Evolutionary conservation across 2,797 vertebrate species (phyloP).

Genomic region (Cynopterus sphinx): DNA sequence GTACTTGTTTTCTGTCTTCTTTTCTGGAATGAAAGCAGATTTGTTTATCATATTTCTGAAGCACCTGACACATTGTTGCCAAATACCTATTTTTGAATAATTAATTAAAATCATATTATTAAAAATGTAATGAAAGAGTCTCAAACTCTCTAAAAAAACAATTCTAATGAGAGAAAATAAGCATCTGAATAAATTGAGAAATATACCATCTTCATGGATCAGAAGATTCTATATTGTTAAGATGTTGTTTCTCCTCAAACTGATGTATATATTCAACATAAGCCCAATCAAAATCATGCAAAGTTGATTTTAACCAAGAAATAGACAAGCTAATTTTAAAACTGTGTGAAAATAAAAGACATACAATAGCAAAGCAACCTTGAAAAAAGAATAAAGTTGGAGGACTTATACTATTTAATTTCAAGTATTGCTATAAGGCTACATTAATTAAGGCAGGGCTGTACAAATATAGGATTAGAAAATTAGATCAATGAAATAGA

Average conservation of each 20-base stretch:
- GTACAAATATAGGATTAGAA: background rate
- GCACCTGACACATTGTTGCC: background rate
- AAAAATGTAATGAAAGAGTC: background rate
- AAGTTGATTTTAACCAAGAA: background rate
- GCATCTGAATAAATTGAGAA: background rate
- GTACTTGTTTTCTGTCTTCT: background rate
- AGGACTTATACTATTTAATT: background rate
- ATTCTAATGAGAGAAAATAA: background rate
- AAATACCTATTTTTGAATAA: background rate
- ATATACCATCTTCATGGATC: background rate
- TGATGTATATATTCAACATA: background rate
- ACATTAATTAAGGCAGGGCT: background rate
- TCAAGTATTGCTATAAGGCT: background rate
- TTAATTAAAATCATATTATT: constrained; percentile 1
- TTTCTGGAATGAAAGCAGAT: background rate
- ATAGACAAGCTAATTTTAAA: background rate
- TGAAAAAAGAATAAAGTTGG: background rate
- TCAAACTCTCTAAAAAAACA: background rate
- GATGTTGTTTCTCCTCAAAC: background rate
- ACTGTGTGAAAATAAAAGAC: background rate
- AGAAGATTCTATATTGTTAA: background rate
- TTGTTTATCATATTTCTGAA: background rate
- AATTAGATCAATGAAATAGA: background rate
- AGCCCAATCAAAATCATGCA: background rate
- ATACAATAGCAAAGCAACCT: background rate